A percentile compares a stretch with the other conserved stretches of the same genome.
Conservation (phyloP, 2,888 invertebrate genomes). For the Agrochola circellaris region DNA sequence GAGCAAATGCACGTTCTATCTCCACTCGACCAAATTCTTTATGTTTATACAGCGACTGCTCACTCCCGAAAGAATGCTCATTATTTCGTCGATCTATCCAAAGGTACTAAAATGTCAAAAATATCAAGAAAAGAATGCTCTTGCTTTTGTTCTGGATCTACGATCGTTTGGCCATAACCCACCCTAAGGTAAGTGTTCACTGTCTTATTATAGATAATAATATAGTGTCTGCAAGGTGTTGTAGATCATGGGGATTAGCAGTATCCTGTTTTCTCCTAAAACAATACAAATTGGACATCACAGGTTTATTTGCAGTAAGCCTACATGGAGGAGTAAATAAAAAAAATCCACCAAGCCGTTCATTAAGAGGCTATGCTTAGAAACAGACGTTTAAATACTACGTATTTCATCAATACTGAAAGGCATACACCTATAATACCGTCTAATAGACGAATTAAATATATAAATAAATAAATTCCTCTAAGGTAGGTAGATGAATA, state of each 20-base stretch:
- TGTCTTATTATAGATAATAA: too few species aligned
- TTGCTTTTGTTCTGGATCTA: too few species aligned
- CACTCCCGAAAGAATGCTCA: too few species aligned
- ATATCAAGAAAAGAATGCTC: too few species aligned
- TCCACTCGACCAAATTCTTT: background rate
- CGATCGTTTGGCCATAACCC: too few species aligned
- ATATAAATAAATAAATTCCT: too few species aligned
- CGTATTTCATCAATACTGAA: background rate
- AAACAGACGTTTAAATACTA: background rate
- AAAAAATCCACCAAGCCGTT: background rate
- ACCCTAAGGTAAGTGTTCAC: too few species aligned
- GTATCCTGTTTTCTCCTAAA: background rate
- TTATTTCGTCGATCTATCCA: background rate
- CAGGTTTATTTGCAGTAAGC: background rate
- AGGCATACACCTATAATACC: too few species aligned
- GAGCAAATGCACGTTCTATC: background rate
- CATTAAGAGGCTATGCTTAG: too few species aligned
- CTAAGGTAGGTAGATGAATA: background rate
- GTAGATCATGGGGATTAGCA: background rate
- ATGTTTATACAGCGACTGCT: too few species aligned
- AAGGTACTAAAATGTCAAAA: too few species aligned
- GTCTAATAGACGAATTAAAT: too few species aligned
- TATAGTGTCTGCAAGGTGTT: background rate
- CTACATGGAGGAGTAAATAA: background rate
- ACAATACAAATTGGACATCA: background rate